Percentiles rank a stretch among this genome's conserved stretches.
phyloP scores from a whole-genome alignment of 2,113 vertebrate species.

The Forbesichthys papilliferus region DNA sequence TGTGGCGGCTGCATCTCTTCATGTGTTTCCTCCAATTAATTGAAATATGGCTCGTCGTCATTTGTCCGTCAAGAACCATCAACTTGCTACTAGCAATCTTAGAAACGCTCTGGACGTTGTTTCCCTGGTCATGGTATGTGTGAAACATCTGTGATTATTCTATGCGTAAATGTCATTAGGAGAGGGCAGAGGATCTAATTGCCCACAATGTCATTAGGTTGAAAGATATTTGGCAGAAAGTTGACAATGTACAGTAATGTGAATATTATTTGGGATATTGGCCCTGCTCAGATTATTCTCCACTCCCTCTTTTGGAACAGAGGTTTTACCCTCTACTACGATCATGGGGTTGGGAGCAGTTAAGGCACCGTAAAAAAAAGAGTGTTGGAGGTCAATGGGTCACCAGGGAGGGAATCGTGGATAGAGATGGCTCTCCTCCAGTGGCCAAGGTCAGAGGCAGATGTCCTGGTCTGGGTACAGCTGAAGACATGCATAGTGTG shows the following conservation, averaged over 20 bases:
- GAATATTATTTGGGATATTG: too few relatives aligned
- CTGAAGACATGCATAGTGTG: constrained; percentile 29
- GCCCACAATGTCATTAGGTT: too few relatives aligned
- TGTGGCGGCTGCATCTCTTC: constrained; percentile 63
- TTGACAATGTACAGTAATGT: too few relatives aligned
- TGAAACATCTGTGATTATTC: background rate
- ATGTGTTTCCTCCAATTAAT: constrained; percentile 65
- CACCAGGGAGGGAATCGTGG: constrained; percentile 65
- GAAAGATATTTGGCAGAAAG: too few relatives aligned
- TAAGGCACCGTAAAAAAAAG: constrained; percentile 14
- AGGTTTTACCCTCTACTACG: constrained; percentile 59
- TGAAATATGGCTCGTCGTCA: constrained; percentile 44
- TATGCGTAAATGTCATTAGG: too few relatives aligned
- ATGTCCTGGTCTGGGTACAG: constrained; percentile 47
- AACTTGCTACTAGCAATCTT: constrained; percentile 41
- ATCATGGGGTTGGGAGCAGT: constrained; percentile 56
- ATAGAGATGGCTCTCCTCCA: constrained; percentile 54
- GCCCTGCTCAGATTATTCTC: background rate
- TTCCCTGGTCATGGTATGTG: background rate
- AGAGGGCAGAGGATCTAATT: too few relatives aligned
- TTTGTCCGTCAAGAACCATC: constrained; percentile 63
- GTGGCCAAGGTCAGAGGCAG: constrained; percentile 67
- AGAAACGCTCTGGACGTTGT: constrained; percentile 1
- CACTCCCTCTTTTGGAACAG: constrained; percentile 31
- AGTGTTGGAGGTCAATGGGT: constrained; percentile 59